Evolutionary conservation across 2,888 invertebrate species (phyloP), one percentile per base, ranked within the genome.

Genomic region (Arctia plantaginis): DNA sequence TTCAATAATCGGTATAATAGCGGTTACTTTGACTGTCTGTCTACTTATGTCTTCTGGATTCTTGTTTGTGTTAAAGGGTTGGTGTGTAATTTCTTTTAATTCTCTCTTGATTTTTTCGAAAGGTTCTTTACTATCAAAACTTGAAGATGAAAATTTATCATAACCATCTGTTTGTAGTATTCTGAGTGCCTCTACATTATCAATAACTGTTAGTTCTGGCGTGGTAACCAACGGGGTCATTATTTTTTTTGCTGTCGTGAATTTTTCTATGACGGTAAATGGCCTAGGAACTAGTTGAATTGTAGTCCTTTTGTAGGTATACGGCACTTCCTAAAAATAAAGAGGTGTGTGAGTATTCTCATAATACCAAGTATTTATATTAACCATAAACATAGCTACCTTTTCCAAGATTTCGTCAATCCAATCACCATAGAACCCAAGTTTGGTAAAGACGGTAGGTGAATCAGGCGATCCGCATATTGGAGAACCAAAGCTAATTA

Each of bases 401-500:
- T 69, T 47, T 41, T 62, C 62, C 41, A 77, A 64, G 23, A 74
- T 69, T 62, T 67, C 18, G 10, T 62, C 64, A 18, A 83, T 83
- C 82, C 82, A 83, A 27, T 74, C 10, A 0, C 64, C 30, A 47
- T 83, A 83, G n/a, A 23, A 66, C 18, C 84, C 84, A 4, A 83
- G n/a, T 55, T 77, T 84, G 1, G 82, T 84, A 64, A 83, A 84
- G n/a, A 83, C 82, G n/a, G 82, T 83, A 4, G 84, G 82, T 13
- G 74, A 35, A 55, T 84, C 82, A 3, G 74, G 1, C 10, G 72
- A 68, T 13, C 83, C 83, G 18, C 83, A 83, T 7, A 74, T 4
- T 13, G 82, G 75, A 20, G 84, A 68, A 3, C 84, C 82, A 20
- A 84, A 84, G 68, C 83, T 84, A 13, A 83, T 73, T 0, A 84